A percentile compares a stretch with the other conserved stretches of the same genome.
Conservation (phyloP, 2,113 vertebrate species). For the Australoheros scitulus region DNA sequence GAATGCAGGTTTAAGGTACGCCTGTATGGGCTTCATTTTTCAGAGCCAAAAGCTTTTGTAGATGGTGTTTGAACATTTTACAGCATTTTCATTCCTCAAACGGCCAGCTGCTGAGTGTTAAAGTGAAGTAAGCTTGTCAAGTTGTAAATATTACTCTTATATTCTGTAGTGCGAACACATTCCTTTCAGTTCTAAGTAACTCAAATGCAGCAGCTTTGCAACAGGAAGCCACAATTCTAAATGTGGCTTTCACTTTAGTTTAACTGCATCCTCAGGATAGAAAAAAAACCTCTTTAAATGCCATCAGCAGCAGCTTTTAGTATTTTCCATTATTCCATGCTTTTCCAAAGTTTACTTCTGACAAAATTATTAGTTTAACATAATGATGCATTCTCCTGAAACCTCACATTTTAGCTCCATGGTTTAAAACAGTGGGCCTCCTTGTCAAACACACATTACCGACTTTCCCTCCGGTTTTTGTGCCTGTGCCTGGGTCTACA, state of each 20-base stretch:
- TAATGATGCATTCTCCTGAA: background rate
- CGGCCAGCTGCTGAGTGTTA: background rate
- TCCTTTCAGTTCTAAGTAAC: background rate
- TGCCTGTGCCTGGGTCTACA: background rate
- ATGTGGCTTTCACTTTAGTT: background rate
- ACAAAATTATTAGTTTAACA: background rate
- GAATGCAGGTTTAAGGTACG: background rate
- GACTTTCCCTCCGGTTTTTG: background rate
- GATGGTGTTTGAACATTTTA: background rate
- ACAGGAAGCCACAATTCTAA: background rate
- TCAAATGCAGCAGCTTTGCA: background rate
- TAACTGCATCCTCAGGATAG: accelerated
- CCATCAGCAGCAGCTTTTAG: background rate
- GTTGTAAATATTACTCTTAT: background rate
- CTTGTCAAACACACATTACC: background rate
- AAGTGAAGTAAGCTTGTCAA: background rate
- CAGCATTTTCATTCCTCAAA: background rate
- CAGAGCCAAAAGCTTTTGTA: background rate
- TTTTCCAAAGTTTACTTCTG: background rate
- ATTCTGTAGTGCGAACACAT: background rate
- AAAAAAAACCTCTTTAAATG: background rate
- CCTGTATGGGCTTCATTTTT: background rate
- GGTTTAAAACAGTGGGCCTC: background rate
- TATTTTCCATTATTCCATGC: background rate
- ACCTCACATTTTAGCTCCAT: background rate